Evolutionary conservation across 2,888 invertebrate species (phyloP).

Genomic region (Adelphocoris suturalis): DNA sequence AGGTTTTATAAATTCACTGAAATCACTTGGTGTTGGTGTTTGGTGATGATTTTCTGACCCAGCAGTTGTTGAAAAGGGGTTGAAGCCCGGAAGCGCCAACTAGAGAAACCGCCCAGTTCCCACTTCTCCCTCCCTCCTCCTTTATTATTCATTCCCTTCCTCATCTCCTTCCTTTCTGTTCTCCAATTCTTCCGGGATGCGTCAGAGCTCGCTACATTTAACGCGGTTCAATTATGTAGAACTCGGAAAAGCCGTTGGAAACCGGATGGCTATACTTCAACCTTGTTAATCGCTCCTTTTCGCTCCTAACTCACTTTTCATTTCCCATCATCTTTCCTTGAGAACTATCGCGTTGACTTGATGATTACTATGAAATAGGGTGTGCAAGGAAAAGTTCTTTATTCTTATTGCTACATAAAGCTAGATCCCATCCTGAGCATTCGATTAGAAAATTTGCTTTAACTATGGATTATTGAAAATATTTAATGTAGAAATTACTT

Average conservation of each 20-base stretch:
- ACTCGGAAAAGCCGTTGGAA: not conserved
- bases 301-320: not conserved
- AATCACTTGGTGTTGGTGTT: too few relatives aligned
- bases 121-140: not conserved
- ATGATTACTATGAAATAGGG: not conserved
- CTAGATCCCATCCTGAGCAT: too few relatives aligned
- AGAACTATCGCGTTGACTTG: not conserved
- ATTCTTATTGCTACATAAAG: too few relatives aligned
- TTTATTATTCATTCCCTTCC: slow-evolving; percentile 7
- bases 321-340: not conserved
- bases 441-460: too few relatives aligned
- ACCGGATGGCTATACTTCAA: not conserved
- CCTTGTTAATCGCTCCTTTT: not conserved
- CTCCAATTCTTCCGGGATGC: slow-evolving; percentile 1
- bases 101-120: not conserved
- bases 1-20: too few relatives aligned
- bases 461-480: too few relatives aligned
- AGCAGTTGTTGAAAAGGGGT: not conserved
- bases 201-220: not conserved
- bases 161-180: not conserved
- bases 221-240: slow-evolving; percentile 23
- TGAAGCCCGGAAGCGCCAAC: not conserved
- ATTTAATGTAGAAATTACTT: too few relatives aligned
- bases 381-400: too few relatives aligned
- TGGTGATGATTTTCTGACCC: not conserved